Conservation (phyloP, 2,888 invertebrate species). For the Trachelus stipa region DNA sequence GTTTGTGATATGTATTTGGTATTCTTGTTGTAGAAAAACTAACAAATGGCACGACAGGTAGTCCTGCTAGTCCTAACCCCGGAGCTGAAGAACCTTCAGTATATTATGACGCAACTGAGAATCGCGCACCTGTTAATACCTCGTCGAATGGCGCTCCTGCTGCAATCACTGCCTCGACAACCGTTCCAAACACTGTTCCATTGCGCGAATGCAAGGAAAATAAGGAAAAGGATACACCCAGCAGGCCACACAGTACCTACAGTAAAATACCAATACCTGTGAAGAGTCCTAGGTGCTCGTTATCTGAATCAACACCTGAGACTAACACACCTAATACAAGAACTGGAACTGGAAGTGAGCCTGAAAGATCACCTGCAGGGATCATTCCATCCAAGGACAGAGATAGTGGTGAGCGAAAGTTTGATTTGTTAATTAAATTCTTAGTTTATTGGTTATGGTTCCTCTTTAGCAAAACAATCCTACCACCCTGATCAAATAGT, state of each 20-base stretch:
- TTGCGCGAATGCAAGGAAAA: slow-evolving; percentile 55
- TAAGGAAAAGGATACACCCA: slow-evolving; percentile 46
- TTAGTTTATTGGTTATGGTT: background rate
- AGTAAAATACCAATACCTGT: slow-evolving; percentile 78
- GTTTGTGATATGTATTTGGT: background rate
- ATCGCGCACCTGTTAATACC: slow-evolving; percentile 64
- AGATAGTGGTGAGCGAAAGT: slow-evolving; percentile 54
- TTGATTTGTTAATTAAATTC: background rate
- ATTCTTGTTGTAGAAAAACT: slow-evolving; percentile 51
- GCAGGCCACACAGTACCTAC: slow-evolving; percentile 64
- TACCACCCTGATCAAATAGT: background rate
- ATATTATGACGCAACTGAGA: slow-evolving; percentile 85
- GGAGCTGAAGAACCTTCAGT: slow-evolving; percentile 81
- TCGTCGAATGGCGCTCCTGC: slow-evolving; percentile 47
- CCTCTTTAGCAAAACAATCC: background rate
- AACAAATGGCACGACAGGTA: slow-evolving; percentile 60
- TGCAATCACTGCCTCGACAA: slow-evolving; percentile 44
- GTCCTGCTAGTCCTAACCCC: slow-evolving; percentile 68
- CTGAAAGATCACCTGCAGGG: slow-evolving; percentile 47
- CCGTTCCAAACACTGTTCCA: slow-evolving; percentile 43
- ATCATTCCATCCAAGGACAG: slow-evolving; percentile 50
- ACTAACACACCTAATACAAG: slow-evolving; percentile 54
- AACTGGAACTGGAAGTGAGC: slow-evolving; percentile 51
- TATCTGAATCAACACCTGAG: slow-evolving; percentile 60
- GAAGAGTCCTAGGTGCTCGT: slow-evolving; percentile 60